Base-by-base conservation (phyloP, 2,888 invertebrate species). In the Pseudanteris insignis region DNA sequence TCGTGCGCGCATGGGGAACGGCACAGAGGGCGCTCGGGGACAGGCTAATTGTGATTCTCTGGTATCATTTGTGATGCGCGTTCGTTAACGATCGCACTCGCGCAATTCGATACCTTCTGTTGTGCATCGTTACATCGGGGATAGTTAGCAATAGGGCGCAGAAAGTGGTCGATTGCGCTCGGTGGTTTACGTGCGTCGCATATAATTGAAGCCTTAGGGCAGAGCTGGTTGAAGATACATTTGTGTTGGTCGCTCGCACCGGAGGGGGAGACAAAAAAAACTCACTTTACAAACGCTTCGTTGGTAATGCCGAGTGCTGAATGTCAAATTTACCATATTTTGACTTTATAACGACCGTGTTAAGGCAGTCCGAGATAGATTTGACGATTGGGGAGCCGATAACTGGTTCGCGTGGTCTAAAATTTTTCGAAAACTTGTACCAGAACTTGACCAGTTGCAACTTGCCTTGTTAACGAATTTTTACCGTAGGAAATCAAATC, bases 51-150 rank as follows among this genome's bases (percentile, higher is more conserved):
- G 59, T 61, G 57, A 64, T 64, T 58, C 61, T 58, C 64, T 58
- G 61, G 60, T 61, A 61, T 61, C 61, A 58, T 50, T 59, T 51
- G 48, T 63, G 65, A 63, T 60, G 60, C 51, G 65, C 61, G 65
- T 67, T 67, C 73, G 71, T 75, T 76, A 76, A 73, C 75, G 73
- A 75, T 72, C 71, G 71, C 67, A 30, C 70, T 72, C 69, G 57
- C 53, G 77, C 71, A 77, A 77, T 70, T 66, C 68, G 77, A 77
- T 75, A 74, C 73, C 71, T 73, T 70, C 71, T 67, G 71, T 72
- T 73, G 71, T 74, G 70, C 71, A 71, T 70, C 72, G 71, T 73
- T 73, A 74, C 73, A 70, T 67, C 65, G 64, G 64, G 64, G 62
- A 66, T 68, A 69, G 71, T 66, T 68, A 67, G 67, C 64, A 53